Base-by-base conservation (phyloP, 2,797 vertebrate species). In the Chloroceryle amazona region DNA sequence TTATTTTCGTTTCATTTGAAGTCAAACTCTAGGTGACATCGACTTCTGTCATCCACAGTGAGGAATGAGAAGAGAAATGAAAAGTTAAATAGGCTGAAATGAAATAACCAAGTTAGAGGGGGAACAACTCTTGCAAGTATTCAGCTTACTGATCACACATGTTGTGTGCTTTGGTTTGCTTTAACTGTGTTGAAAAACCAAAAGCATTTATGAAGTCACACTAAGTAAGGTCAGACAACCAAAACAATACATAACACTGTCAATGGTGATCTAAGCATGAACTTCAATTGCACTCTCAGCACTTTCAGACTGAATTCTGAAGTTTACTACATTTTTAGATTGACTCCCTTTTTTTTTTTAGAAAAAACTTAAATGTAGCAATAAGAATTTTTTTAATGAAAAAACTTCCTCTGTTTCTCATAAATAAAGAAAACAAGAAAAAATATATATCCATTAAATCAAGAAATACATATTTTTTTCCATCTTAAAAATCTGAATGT, bases 1-100 rank as follows among this genome's bases (percentile, higher is more conserved):
- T 92, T 93, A 86, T 86, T 94, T 88, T 89, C 91, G 52, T 81
- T 97, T 92, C 63, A 74, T 82, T 58, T 89, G 57, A 89, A 94
- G 74, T 67, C 66, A 71, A 89, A 82, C 42, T 90, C 46, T 15
- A 58, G 76, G 62, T 86, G 73, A 88, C 73, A 83, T 7, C 86
- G 82, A 13, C 19, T 93, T n/a, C 52, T 86, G 31, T 93, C 75
- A 86, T 33, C 57, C 52, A 80, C 12, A 33, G 44, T 13, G 29
- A 81, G 31, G 44, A 89, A 71, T 6, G 23, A 92, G 51, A 90
- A 78, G 22, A 81, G 25, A 89, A 94, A 95, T 80, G 66, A 81
- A 58, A 94, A 86, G 10, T 71, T 81, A 60, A 88, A 78, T 31
- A 84, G 33, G 60, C 15, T 90, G 67, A 96, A 94, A 91, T 86